These are phyloP conservation scores for Amphiprion ocellaris DNA, from an alignment of 2,113 vertebrate species.

Conservation along the genomic window DNA sequence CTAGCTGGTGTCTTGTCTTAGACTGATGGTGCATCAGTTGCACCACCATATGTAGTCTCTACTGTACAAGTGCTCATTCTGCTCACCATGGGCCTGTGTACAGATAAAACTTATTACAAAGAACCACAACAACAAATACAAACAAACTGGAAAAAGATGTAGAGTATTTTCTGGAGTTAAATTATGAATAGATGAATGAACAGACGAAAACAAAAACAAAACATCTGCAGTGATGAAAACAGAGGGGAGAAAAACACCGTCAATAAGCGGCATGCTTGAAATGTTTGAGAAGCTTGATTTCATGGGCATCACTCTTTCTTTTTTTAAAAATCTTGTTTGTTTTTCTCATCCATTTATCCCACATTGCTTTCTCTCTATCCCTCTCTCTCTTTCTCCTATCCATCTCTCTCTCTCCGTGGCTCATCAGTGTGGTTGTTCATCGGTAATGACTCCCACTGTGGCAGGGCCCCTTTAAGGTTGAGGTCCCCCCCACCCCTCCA, in stretches of 20 bases:
- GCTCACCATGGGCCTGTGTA: not conserved
- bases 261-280: conserved; percentile 71
- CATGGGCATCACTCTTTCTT: conserved; percentile 74
- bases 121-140: conserved; percentile 55
- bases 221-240: conserved; percentile 75
- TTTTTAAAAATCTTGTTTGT: conserved; percentile 80
- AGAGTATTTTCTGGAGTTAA: conserved; percentile 57
- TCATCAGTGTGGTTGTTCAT: conserved; percentile 86
- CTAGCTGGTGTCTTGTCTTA: not conserved
- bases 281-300: conserved; percentile 79
- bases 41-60: conserved; percentile 13
- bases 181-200: conserved; percentile 76
- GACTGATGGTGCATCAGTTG: not conserved
- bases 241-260: conserved; percentile 58
- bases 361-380: conserved; percentile 46
- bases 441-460: conserved; percentile 90
- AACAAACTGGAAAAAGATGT: conserved; percentile 60
- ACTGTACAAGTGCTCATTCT: conserved; percentile 9
- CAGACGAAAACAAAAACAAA: conserved; percentile 80
- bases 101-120: conserved; percentile 53
- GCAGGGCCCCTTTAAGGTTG: conserved; percentile 87
- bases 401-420: conserved; percentile 64
- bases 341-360: conserved; percentile 73
- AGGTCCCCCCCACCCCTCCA: conserved; percentile 66
- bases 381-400: conserved; percentile 39